Evolutionary conservation across 2,113 vertebrate species (phyloP).

Genomic region (Rhea pennata): DNA sequence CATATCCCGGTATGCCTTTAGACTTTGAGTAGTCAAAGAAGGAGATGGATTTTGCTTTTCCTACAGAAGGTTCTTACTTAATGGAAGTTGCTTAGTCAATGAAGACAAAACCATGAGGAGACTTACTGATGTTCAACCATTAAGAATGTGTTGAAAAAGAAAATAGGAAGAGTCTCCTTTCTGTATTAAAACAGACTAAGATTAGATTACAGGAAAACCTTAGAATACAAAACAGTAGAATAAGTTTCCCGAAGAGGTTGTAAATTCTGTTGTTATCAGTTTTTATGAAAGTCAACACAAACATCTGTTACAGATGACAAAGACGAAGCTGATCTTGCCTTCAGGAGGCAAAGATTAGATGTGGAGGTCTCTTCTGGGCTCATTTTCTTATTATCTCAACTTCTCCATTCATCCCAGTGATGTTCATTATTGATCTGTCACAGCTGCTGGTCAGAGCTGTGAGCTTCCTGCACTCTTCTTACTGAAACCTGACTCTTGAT

Average conservation of each 20-base stretch:
- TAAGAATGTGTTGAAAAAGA: not conserved
- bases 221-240: not conserved
- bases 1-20: not conserved
- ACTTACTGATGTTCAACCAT: not conserved
- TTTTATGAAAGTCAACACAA: not conserved
- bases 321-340: not conserved
- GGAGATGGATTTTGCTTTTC: not conserved
- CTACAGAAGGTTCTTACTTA: not conserved
- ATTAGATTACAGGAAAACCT: not conserved
- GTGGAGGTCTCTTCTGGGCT: not conserved
- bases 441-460: rapidly evolving
- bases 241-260: not conserved
- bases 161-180: not conserved
- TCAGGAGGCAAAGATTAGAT: not conserved
- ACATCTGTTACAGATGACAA: not conserved
- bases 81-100: not conserved
- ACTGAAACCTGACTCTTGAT: not conserved
- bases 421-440: not conserved
- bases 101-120: not conserved
- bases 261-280: not conserved
- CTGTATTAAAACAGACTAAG: not conserved
- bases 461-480: not conserved
- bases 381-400: not conserved
- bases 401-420: not conserved
- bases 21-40: not conserved